Conservation (phyloP, 2,113 vertebrate species). For the Caloenas nicobarica region DNA sequence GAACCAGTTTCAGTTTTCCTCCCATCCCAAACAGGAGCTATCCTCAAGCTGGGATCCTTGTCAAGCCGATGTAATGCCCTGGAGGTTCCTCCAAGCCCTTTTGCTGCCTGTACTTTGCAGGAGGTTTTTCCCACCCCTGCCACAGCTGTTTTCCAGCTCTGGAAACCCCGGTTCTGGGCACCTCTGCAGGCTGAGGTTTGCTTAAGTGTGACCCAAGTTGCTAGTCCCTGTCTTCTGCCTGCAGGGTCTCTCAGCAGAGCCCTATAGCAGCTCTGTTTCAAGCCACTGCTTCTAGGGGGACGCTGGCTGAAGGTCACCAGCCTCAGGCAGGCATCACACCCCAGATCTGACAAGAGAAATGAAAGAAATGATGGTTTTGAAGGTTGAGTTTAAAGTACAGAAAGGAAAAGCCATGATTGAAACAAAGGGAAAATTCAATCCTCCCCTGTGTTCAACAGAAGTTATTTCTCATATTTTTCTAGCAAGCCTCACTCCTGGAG, state of each 20-base stretch:
- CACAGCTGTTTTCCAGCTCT: not conserved
- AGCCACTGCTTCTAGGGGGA: not conserved
- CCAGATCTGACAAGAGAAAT: not conserved
- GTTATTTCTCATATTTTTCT: not conserved
- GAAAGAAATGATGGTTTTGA: not conserved
- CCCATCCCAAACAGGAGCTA: conserved; percentile 8
- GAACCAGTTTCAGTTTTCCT: conserved; percentile 15
- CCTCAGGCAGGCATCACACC: fast-evolving
- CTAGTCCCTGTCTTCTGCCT: not conserved
- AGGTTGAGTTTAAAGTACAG: not conserved
- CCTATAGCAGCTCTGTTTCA: not conserved
- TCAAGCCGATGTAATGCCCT: not conserved
- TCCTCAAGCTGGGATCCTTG: not conserved
- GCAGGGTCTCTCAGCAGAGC: not conserved
- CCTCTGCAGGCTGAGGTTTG: not conserved
- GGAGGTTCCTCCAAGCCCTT: not conserved
- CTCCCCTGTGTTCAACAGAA: not conserved
- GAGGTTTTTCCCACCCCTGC: not conserved
- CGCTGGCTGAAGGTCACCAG: fast-evolving
- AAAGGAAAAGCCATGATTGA: not conserved
- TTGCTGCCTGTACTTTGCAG: not conserved
- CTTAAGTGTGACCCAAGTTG: not conserved
- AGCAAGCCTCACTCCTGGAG: not conserved
- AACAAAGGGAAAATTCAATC: not conserved
- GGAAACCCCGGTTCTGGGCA: not conserved